phyloP scores from a whole-genome alignment of 2,888 invertebrate species.

The Hirtodrosophila confusa region DNA sequence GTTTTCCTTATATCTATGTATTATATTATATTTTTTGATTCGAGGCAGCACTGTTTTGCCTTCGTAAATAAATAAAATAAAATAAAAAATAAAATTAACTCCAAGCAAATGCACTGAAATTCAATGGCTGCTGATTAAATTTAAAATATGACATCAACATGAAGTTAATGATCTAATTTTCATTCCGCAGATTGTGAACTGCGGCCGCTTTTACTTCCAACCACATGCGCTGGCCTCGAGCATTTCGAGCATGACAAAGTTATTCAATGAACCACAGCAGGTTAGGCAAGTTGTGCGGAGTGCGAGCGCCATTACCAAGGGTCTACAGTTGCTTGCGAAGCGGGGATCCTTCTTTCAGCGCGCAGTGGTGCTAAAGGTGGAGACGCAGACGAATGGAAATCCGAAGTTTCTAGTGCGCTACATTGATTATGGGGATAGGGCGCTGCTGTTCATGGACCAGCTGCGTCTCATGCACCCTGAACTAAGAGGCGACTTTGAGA shows the following conservation, averaged over 20 bases:
- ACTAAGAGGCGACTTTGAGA: constrained; percentile 60
- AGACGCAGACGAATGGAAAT: constrained; percentile 53
- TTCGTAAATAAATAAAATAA: too few species aligned
- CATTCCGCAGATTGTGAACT: constrained; percentile 73
- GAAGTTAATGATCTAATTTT: constrained; percentile 1
- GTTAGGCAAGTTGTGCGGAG: constrained; percentile 63
- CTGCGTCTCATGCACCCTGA: constrained; percentile 83
- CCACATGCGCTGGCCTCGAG: constrained; percentile 72
- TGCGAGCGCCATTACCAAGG: constrained; percentile 83
- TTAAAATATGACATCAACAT: too few species aligned
- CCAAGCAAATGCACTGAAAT: too few species aligned
- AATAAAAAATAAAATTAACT: too few species aligned
- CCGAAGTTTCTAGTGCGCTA: constrained; percentile 87
- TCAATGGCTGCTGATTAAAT: too few species aligned
- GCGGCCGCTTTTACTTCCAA: constrained; percentile 83
- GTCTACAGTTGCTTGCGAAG: constrained; percentile 87
- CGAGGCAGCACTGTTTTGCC: too few species aligned
- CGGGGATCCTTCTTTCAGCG: constrained; percentile 85
- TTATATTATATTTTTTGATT: too few species aligned
- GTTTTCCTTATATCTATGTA: too few species aligned
- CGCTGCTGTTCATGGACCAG: constrained; percentile 84
- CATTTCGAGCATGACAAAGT: constrained; percentile 81
- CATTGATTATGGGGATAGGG: constrained; percentile 91
- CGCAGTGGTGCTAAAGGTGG: constrained; percentile 85
- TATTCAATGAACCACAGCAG: constrained; percentile 82